Conservation (phyloP, 1,140 invertebrate genomes). For the Sitophilus oryzae region DNA sequence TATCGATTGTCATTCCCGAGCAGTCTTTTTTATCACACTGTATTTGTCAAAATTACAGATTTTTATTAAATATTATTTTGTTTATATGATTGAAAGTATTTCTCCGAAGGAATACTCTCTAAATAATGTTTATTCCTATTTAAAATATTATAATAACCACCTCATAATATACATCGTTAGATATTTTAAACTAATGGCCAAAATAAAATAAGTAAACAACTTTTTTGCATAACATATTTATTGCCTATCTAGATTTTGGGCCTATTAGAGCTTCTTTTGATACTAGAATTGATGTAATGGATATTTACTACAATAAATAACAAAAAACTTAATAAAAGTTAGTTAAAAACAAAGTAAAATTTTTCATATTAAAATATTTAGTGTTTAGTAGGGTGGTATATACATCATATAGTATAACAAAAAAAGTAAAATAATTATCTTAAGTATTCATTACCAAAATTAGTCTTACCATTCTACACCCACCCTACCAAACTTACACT, state of each 20-base stretch:
- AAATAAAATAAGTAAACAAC: background rate
- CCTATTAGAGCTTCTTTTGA: constrained; percentile 3
- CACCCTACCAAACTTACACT: constrained; percentile 42
- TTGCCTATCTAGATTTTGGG: constrained; percentile 19
- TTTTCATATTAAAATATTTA: constrained; percentile 2
- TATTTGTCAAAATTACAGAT: too few relatives aligned
- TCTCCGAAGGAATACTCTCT: too few relatives aligned
- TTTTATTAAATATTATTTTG: too few relatives aligned
- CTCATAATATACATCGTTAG: too few relatives aligned
- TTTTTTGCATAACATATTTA: constrained; percentile 17
- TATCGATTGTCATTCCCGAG: too few relatives aligned
- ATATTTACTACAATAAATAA: constrained; percentile 18
- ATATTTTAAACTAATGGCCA: too few relatives aligned
- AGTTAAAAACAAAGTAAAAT: background rate
- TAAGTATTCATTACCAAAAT: constrained; percentile 9
- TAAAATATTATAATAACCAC: too few relatives aligned
- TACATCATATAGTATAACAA: constrained; percentile 10
- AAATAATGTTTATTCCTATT: too few relatives aligned
- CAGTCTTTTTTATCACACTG: too few relatives aligned
- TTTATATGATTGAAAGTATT: too few relatives aligned
- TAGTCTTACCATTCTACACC: constrained; percentile 34
- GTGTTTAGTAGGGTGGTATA: constrained; percentile 36
- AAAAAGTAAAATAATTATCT: constrained; percentile 16
- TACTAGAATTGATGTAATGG: background rate
- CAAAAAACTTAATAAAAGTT: constrained; percentile 6